These are phyloP conservation scores for Volucella inanis DNA, from an alignment of 2,888 invertebrate genomes.

Conservation along the genomic window DNA sequence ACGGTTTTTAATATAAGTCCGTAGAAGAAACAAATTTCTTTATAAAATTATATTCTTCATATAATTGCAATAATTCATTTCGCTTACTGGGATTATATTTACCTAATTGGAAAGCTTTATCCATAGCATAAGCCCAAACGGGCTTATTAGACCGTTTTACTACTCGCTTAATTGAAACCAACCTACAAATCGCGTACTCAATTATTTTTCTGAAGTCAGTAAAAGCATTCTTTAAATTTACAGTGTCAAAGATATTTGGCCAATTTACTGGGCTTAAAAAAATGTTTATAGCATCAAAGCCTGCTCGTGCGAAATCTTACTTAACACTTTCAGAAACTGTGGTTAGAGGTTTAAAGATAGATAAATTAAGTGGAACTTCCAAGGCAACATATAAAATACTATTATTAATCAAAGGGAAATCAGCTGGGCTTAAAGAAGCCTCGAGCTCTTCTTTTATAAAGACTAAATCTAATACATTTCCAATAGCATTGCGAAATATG, in stretches of 20 bases:
- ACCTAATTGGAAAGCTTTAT: background rate
- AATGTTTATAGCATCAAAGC: background rate
- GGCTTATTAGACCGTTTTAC: background rate
- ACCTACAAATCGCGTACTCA: slow-evolving; percentile 2
- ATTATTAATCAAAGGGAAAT: slow-evolving; percentile 11
- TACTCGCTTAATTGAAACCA: slow-evolving; percentile 2
- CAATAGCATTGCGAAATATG: background rate
- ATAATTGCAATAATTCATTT: background rate
- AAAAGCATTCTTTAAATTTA: slow-evolving; percentile 8
- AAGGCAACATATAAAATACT: slow-evolving; percentile 19
- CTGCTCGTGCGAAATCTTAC: background rate
- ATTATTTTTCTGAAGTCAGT: background rate
- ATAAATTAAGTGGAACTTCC: slow-evolving; percentile 6
- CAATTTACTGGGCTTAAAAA: background rate
- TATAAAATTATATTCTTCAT: background rate
- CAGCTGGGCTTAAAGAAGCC: background rate
- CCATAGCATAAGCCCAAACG: slow-evolving; percentile 3
- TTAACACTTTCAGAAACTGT: background rate
- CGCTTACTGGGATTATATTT: background rate
- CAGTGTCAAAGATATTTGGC: background rate
- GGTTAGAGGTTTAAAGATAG: background rate
- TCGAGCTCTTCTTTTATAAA: slow-evolving; percentile 16
- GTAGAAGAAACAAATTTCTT: slow-evolving; percentile 4
- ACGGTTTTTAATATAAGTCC: no score
- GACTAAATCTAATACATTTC: slow-evolving; percentile 12